These are phyloP conservation scores for Tromatobia lineatoria DNA, from an alignment of 2,888 invertebrate species.

Conservation along the genomic window DNA sequence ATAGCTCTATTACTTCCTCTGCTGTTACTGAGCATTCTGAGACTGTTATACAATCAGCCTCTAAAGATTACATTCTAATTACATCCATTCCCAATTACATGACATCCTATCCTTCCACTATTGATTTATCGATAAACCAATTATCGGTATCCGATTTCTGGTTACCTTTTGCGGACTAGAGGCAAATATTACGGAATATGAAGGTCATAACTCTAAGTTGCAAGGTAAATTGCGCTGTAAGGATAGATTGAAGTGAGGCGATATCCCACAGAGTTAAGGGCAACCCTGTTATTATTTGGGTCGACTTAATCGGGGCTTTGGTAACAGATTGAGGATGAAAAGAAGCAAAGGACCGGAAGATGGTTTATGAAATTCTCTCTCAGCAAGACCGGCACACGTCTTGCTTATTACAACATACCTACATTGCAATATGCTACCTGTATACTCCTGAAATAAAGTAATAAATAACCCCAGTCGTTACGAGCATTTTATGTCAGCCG, in stretches of 20 bases:
- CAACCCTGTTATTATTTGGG: slow-evolving; percentile 28
- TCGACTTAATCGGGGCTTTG: slow-evolving; percentile 13
- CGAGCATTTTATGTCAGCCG: neutral
- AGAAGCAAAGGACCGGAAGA: slow-evolving; percentile 16
- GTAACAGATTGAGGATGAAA: neutral
- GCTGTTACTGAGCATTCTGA: neutral
- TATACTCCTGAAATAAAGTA: neutral
- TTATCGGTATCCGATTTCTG: slow-evolving; percentile 24
- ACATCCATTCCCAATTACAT: neutral
- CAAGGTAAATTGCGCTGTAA: slow-evolving; percentile 39
- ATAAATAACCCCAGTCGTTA: slow-evolving; percentile 14
- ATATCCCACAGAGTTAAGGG: slow-evolving; percentile 22
- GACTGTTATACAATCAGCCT: neutral
- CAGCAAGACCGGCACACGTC: neutral
- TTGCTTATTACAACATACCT: neutral
- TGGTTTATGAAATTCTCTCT: slow-evolving; percentile 18
- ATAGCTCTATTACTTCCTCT: neutral
- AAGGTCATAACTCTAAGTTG: slow-evolving; percentile 28
- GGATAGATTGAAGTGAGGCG: slow-evolving; percentile 1
- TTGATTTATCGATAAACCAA: slow-evolving; percentile 29
- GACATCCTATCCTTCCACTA: neutral
- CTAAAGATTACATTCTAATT: neutral
- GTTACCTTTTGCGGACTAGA: slow-evolving; percentile 12
- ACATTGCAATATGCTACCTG: neutral
- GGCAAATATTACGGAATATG: slow-evolving; percentile 19